These are phyloP conservation scores for Cerceris ruficornis DNA, from an alignment of 2,888 invertebrate species.

Conservation along the genomic window DNA sequence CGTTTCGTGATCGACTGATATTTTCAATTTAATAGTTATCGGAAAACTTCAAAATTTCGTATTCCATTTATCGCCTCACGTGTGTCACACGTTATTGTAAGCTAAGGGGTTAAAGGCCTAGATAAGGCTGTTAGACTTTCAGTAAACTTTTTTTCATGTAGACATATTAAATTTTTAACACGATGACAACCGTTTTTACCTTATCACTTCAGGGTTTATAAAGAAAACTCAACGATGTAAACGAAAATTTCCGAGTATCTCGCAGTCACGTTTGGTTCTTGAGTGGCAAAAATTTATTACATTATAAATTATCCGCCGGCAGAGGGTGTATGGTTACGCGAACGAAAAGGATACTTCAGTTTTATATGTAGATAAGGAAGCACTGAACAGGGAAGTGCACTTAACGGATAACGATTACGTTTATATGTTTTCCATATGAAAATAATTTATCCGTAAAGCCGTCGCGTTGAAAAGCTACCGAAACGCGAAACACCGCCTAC, in stretches of 20 bases:
- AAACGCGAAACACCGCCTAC: background rate
- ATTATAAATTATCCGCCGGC: conserved; percentile 52
- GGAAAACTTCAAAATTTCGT: too few relatives aligned
- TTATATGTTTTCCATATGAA: conserved; percentile 27
- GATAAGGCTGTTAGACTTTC: too few relatives aligned
- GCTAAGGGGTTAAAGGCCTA: too few relatives aligned
- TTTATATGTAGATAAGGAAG: conserved; percentile 49
- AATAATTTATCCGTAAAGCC: conserved; percentile 32
- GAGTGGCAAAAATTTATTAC: conserved; percentile 41
- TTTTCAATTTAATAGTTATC: too few relatives aligned
- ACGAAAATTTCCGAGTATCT: background rate
- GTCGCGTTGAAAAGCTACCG: background rate
- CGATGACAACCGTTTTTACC: too few relatives aligned
- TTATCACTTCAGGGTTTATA: too few relatives aligned
- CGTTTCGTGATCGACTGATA: too few relatives aligned
- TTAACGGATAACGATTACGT: conserved; percentile 57
- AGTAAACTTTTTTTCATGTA: too few relatives aligned
- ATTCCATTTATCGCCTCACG: too few relatives aligned
- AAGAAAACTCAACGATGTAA: background rate
- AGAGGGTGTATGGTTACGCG: conserved; percentile 23
- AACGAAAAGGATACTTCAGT: conserved; percentile 43
- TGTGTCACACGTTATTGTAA: too few relatives aligned
- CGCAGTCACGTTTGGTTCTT: conserved; percentile 22
- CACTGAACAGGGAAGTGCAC: conserved; percentile 63
- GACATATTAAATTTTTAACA: too few relatives aligned